Percentiles rank a stretch among this genome's conserved stretches.
phyloP scores from a whole-genome alignment of 2,113 vertebrate species.

The Mesocricetus auratus region DNA sequence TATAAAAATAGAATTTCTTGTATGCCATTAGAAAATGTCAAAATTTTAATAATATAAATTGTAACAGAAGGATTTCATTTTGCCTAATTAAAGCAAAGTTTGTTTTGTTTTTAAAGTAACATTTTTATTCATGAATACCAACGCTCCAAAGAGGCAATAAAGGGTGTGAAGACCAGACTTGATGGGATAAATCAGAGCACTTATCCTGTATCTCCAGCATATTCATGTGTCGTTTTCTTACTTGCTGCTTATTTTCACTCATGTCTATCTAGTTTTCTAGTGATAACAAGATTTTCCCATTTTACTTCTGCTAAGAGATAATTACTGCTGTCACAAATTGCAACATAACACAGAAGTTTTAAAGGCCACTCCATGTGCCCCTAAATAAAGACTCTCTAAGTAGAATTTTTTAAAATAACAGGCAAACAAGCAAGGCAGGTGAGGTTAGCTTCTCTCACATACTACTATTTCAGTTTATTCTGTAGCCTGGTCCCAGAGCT shows the following conservation, averaged over 20 bases:
- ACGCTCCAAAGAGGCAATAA: slow-evolving; percentile 71
- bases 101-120: slow-evolving; percentile 78
- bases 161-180: slow-evolving; percentile 72
- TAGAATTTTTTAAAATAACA: slow-evolving; percentile 47
- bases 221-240: slow-evolving; percentile 53
- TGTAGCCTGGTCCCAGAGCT: too few relatives aligned
- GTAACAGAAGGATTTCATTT: slow-evolving; percentile 79
- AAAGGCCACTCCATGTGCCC: not conserved
- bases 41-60: slow-evolving; percentile 81
- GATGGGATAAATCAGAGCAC: slow-evolving; percentile 42
- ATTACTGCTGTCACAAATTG: slow-evolving; percentile 1
- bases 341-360: slow-evolving; percentile 38
- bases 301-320: slow-evolving; percentile 61
- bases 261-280: slow-evolving; percentile 43
- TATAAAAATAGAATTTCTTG: slow-evolving; percentile 76
- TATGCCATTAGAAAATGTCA: slow-evolving; percentile 80
- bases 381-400: not conserved
- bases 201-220: not conserved
- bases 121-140: slow-evolving; percentile 76
- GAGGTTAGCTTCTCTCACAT: not conserved
- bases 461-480: not conserved
- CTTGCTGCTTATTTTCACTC: slow-evolving; percentile 57
- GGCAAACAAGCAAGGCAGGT: not conserved
- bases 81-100: slow-evolving; percentile 74
- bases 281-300: slow-evolving; percentile 46